Percentiles rank a stretch among this genome's conserved stretches.
These are phyloP conservation scores for Oophaga pumilio DNA, from an alignment of 2,113 vertebrate genomes.

Conservation along the genomic window DNA sequence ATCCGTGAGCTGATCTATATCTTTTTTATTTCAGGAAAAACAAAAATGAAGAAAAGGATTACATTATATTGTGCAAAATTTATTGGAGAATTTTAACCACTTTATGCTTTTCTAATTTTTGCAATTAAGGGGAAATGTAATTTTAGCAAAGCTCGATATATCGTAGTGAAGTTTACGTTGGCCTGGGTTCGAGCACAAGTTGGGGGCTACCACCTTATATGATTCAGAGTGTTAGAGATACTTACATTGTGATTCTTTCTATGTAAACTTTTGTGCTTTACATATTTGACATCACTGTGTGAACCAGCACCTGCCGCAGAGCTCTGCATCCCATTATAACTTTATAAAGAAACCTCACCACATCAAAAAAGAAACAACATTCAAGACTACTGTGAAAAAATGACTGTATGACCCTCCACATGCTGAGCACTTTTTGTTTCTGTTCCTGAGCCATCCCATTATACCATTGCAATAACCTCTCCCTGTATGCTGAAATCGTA, in stretches of 20 bases:
- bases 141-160: not conserved
- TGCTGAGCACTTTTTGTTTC: not conserved
- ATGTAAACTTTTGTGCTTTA: not conserved
- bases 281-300: not conserved
- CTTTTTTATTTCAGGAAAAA: too few species aligned
- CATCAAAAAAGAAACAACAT: not conserved
- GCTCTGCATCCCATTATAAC: not conserved
- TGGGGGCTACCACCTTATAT: not conserved
- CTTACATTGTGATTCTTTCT: not conserved
- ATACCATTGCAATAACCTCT: not conserved
- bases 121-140: not conserved
- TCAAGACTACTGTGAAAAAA: not conserved
- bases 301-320: not conserved
- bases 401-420: slow-evolving; percentile 5
- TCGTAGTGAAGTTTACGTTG: not conserved
- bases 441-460: not conserved
- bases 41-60: too few species aligned
- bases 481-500: not conserved
- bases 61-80: not conserved
- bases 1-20: too few species aligned
- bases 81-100: not conserved
- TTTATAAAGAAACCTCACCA: not conserved
- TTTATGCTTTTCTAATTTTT: not conserved
- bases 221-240: not conserved
- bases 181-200: not conserved